Evolutionary conservation across 2,888 invertebrate genomes (phyloP).

Genomic region (Caenorhabditis uteleia): DNA sequence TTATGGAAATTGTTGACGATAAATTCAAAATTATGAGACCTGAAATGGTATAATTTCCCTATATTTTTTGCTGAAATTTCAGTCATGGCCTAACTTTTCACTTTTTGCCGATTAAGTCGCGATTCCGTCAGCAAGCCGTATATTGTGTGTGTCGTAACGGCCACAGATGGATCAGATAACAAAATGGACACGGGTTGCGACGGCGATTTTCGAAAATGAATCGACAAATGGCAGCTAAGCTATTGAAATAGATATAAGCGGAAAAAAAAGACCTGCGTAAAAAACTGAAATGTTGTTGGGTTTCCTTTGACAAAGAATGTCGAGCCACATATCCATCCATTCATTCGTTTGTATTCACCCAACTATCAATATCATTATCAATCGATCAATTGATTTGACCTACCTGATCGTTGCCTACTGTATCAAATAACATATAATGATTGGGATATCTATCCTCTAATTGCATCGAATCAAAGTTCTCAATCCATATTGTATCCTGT

Average conservation of each 20-base stretch:
- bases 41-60: neutral
- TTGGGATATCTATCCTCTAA: slow-evolving; percentile 41
- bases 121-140: too few relatives aligned
- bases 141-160: too few relatives aligned
- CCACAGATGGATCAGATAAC: too few relatives aligned
- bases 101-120: too few relatives aligned
- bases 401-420: slow-evolving; percentile 52
- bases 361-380: too few relatives aligned
- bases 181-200: too few relatives aligned
- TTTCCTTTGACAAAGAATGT: slow-evolving; percentile 48
- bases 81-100: neutral
- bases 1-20: too few relatives aligned
- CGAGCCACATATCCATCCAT: slow-evolving; percentile 56
- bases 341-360: slow-evolving; percentile 44
- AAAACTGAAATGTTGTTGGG: slow-evolving; percentile 40
- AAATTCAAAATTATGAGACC: too few relatives aligned
- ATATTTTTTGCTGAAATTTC: neutral
- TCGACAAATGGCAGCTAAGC: too few relatives aligned
- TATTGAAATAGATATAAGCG: too few relatives aligned
- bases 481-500: slow-evolving; percentile 53
- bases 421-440: slow-evolving; percentile 43
- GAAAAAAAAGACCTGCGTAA: slow-evolving; percentile 37
- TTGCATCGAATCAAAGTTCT: slow-evolving; percentile 42
- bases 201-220: too few relatives aligned
- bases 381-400: too few relatives aligned